phyloP scores from a whole-genome alignment of 2,888 invertebrate genomes.

The Pristionchus maxplancki region DNA sequence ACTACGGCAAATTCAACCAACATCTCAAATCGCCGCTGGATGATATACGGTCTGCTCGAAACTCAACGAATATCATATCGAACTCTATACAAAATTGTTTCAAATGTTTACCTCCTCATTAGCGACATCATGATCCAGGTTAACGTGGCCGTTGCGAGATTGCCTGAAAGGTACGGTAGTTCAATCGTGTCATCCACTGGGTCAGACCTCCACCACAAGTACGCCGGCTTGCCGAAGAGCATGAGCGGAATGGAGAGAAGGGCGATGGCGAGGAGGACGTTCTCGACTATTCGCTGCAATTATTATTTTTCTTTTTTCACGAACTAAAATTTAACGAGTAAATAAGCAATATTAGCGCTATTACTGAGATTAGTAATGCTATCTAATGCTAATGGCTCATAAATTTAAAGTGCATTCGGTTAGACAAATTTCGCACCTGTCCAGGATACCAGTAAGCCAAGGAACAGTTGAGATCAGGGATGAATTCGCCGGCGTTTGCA shows the following conservation, averaged over 20 bases:
- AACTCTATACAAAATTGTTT: no score
- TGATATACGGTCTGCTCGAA: no score
- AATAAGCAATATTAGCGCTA: no score
- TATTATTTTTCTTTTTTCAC: background rate
- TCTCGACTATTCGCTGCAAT: slow-evolving; percentile 61
- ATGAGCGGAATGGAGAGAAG: slow-evolving; percentile 75
- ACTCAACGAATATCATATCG: no score
- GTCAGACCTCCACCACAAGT: background rate
- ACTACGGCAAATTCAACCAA: no score
- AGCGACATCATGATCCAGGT: slow-evolving; percentile 75
- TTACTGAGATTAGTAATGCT: no score
- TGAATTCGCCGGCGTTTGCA: background rate
- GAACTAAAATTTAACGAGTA: no score
- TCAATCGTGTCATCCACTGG: background rate
- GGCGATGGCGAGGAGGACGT: slow-evolving; percentile 78
- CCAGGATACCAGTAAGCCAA: slow-evolving; percentile 78
- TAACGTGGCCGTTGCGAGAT: slow-evolving; percentile 63
- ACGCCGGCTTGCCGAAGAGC: slow-evolving; percentile 76
- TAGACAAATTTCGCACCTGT: slow-evolving; percentile 60
- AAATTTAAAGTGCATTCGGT: no score
- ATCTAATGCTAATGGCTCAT: no score
- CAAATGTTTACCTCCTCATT: slow-evolving; percentile 82
- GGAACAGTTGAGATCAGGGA: slow-evolving; percentile 60
- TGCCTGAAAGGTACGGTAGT: slow-evolving; percentile 53
- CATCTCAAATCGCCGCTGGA: no score